phyloP scores from a whole-genome alignment of 2,797 vertebrate species.

The Carcharodon carcharias region DNA sequence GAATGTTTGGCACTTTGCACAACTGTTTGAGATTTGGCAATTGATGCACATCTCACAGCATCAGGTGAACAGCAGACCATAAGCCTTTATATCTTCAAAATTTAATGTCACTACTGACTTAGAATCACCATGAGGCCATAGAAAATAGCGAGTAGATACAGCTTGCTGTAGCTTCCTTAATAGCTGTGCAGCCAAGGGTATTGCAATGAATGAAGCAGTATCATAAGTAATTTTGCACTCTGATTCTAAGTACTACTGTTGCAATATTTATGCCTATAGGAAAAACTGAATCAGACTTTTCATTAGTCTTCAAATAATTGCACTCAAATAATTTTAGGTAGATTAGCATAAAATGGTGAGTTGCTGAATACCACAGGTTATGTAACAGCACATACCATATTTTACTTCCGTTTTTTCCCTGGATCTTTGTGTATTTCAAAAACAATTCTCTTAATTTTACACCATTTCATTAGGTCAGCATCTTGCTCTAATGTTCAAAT shows the following conservation, averaged over 20 bases:
- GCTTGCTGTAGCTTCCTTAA: not conserved
- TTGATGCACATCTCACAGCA: not conserved
- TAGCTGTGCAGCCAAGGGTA: not conserved
- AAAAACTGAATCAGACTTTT: not conserved
- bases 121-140: not conserved
- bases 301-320: not conserved
- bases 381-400: too few relatives aligned
- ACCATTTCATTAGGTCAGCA: too few relatives aligned
- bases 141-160: not conserved
- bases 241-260: not conserved
- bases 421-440: too few relatives aligned
- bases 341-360: not conserved
- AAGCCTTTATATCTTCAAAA: not conserved
- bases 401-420: too few relatives aligned
- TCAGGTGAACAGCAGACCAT: not conserved
- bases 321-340: not conserved
- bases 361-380: not conserved
- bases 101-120: not conserved
- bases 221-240: not conserved
- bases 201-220: not conserved
- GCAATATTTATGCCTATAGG: not conserved
- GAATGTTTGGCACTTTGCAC: not conserved
- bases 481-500: too few relatives aligned
- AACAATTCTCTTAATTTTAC: too few relatives aligned
- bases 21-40: not conserved